These are phyloP conservation scores for Sus cebifrons DNA, from an alignment of 2,797 vertebrate species.

Conservation along the genomic window DNA sequence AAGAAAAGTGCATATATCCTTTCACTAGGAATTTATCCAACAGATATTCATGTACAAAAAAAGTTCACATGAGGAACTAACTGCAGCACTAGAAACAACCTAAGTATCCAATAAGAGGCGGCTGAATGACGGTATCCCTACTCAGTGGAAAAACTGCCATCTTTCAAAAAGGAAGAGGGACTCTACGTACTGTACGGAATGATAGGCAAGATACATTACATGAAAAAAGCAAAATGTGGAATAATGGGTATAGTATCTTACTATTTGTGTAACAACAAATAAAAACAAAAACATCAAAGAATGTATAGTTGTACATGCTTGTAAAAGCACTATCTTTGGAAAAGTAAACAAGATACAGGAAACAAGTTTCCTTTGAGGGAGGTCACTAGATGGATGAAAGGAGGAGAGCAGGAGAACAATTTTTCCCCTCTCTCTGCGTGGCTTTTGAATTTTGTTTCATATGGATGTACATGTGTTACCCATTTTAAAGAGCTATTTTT, in stretches of 20 bases:
- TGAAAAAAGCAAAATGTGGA: slow-evolving; percentile 49
- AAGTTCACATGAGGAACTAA: slow-evolving; percentile 34
- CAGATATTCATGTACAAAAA: slow-evolving; percentile 27
- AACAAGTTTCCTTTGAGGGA: not conserved
- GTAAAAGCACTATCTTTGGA: not conserved
- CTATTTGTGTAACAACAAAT: slow-evolving; percentile 7
- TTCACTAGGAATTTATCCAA: slow-evolving; percentile 58
- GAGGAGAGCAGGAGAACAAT: not conserved
- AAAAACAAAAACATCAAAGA: not conserved
- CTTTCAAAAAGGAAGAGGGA: slow-evolving; percentile 50
- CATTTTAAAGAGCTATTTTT: slow-evolving; percentile 57
- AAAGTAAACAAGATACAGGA: slow-evolving; percentile 26
- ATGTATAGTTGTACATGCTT: not conserved
- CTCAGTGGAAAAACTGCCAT: not conserved
- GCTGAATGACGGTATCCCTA: slow-evolving; percentile 8
- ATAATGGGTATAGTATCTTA: slow-evolving; percentile 8
- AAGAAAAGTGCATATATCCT: slow-evolving; percentile 14
- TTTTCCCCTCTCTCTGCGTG: not conserved
- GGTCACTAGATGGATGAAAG: not conserved
- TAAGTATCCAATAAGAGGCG: slow-evolving; percentile 11
- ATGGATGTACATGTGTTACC: slow-evolving; percentile 18
- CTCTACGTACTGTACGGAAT: not conserved
- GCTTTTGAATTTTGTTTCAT: slow-evolving; percentile 49
- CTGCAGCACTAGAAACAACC: slow-evolving; percentile 41
- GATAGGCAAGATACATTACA: slow-evolving; percentile 43